These are phyloP conservation scores for Dendrolimus pini DNA, from an alignment of 2,888 invertebrate genomes.

Conservation along the genomic window DNA sequence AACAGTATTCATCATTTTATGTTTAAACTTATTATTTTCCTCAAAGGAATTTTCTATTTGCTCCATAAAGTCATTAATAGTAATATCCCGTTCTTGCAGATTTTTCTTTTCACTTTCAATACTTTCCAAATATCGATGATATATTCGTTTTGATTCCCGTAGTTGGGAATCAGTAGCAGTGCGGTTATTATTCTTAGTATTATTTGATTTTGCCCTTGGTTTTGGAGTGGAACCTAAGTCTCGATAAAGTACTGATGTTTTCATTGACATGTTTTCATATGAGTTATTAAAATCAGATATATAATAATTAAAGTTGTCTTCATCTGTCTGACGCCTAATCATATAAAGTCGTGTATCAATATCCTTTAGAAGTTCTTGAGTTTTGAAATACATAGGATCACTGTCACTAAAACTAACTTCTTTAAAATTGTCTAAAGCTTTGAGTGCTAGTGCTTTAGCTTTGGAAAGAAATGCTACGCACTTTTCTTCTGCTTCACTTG, in stretches of 20 bases:
- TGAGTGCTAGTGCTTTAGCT: slow-evolving; percentile 83
- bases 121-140: slow-evolving; percentile 57
- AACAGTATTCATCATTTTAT: slow-evolving; percentile 65
- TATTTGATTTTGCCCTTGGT: slow-evolving; percentile 33
- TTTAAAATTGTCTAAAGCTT: slow-evolving; percentile 83
- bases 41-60: slow-evolving; percentile 79
- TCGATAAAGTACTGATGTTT: slow-evolving; percentile 42
- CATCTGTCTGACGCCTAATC: slow-evolving; percentile 75
- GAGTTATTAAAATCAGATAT: slow-evolving; percentile 80
- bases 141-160: slow-evolving; percentile 39
- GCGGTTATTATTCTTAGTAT: slow-evolving; percentile 52
- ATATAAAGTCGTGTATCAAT: slow-evolving; percentile 75
- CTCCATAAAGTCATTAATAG: slow-evolving; percentile 78
- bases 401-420: slow-evolving; percentile 78
- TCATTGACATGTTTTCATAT: slow-evolving; percentile 39
- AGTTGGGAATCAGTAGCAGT: slow-evolving; percentile 80
- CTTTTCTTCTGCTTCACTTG: slow-evolving; percentile 78
- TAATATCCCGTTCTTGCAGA: slow-evolving; percentile 76
- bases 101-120: slow-evolving; percentile 85
- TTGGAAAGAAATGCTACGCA: slow-evolving; percentile 79
- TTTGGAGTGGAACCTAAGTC: slow-evolving; percentile 64
- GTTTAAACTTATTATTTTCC: slow-evolving; percentile 74
- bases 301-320: slow-evolving; percentile 50
- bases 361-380: slow-evolving; percentile 71
- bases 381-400: slow-evolving; percentile 81